phyloP scores from a whole-genome alignment of 53 echinoderm and acorn worm genomes.

The Paelopatides confundens region DNA sequence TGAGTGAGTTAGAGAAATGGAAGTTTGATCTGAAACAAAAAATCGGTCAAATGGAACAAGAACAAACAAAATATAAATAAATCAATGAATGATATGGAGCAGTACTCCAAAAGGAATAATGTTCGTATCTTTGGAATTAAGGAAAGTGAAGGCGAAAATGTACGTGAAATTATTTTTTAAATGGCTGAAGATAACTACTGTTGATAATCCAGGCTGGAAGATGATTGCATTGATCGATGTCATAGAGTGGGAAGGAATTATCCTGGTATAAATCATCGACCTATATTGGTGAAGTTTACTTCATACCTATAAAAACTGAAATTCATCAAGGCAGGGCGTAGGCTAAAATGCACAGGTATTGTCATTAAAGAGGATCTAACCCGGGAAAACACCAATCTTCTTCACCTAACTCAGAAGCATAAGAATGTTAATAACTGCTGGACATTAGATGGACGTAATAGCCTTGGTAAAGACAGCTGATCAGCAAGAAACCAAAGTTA shows the following conservation, averaged over 20 bases:
- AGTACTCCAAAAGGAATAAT: background rate
- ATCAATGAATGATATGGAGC: background rate
- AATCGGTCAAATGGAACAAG: too few relatives aligned
- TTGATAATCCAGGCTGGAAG: too few relatives aligned
- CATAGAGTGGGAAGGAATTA: background rate
- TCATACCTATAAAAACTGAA: background rate
- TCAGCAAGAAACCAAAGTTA: background rate
- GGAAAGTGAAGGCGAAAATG: background rate
- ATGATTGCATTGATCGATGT: background rate
- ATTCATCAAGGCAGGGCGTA: background rate
- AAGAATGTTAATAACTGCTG: constrained; percentile 12
- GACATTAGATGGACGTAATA: constrained; percentile 28
- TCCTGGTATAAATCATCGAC: background rate
- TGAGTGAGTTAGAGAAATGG: too few relatives aligned
- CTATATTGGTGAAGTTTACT: constrained; percentile 2
- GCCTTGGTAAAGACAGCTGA: background rate
- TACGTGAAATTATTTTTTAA: background rate
- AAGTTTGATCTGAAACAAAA: too few relatives aligned
- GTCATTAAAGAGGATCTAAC: constrained; percentile 19
- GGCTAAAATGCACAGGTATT: background rate
- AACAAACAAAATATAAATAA: too few relatives aligned
- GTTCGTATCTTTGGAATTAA: background rate
- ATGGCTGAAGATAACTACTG: too few relatives aligned
- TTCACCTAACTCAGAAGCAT: constrained; percentile 16
- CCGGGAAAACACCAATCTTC: constrained; percentile 1